Evolutionary conservation across 23 tunicate genomes (phyloP), one percentile per base, ranked within the genome.

Genomic region (Ascidia mentula): DNA sequence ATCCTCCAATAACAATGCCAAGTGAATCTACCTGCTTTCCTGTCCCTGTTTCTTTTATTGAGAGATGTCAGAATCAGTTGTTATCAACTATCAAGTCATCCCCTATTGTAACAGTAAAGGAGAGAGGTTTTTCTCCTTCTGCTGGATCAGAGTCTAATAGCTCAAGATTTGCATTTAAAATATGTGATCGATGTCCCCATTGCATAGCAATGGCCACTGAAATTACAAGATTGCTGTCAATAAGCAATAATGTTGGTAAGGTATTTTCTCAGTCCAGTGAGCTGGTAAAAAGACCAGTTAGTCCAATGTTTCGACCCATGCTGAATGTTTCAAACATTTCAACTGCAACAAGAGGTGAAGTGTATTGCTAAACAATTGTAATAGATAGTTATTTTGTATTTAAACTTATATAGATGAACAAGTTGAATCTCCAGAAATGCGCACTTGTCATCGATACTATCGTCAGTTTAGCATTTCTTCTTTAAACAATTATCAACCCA

Each of bases 121-220:
- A 60, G 12, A 69, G 38, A n/a, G 53, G 31, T 6, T 45, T 32
- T 38, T 69, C 80, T 32, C 73, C 79, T 12, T 36, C 69, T 4
- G 18, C 65, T 20, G 1, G 13, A 3, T 28, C 7, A 53, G 65
- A 53, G 24, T 20, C 65, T 53, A 28, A 72, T 26, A 28, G 24
- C 20, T 59, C 82, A 5, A 34, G 36, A 1, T n/a, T 90, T 45
- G 86, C 84, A 26, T 24, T 90, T 75, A 85, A 90, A 85, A 80
- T 90, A 20, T 90, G 96, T 74, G 89, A 90, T 28, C 86, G 82
- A 0, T 90, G 96, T 70, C 82, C 96, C 18, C 83, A 90, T 37
- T 90, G 96, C 70, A 72, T 76, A 4, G 89, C 86, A 4, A 74
- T 84, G 59, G 89, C 85, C 18, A 46, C 72, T 30, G 89, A 85